These are phyloP conservation scores for Calyptommatus sinebrachiatus DNA, from an alignment of 2,113 vertebrate species.

Conservation along the genomic window DNA sequence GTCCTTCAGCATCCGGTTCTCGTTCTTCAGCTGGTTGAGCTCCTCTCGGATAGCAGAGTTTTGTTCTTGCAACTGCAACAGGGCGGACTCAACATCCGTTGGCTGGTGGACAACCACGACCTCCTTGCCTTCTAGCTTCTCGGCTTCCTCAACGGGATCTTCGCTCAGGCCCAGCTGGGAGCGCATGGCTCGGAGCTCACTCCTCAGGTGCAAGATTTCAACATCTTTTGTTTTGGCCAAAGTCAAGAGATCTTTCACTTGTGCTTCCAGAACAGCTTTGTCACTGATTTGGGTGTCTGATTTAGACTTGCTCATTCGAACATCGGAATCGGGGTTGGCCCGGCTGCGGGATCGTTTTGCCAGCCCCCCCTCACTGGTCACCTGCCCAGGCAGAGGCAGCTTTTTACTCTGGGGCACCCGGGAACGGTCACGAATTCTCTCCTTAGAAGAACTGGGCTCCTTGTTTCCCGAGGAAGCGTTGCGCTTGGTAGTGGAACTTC, in stretches of 20 bases:
- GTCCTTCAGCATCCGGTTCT: constrained; percentile 95
- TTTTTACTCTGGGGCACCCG: constrained; percentile 82
- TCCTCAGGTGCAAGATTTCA: constrained; percentile 87
- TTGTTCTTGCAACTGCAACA: constrained; percentile 89
- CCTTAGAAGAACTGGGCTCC: constrained; percentile 82
- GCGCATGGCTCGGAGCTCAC: constrained; percentile 86
- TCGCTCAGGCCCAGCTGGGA: constrained; percentile 82
- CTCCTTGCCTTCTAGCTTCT: constrained; percentile 77
- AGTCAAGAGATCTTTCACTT: constrained; percentile 88
- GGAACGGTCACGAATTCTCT: constrained; percentile 82
- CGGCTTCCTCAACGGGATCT: constrained; percentile 63
- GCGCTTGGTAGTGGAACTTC: constrained; percentile 77
- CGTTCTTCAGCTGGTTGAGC: constrained; percentile 89
- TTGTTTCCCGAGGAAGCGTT: constrained; percentile 79
- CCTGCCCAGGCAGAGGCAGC: constrained; percentile 73
- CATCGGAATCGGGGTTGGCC: constrained; percentile 71
- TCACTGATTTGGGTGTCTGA: constrained; percentile 92
- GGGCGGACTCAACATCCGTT: constrained; percentile 85
- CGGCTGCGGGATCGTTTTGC: constrained; percentile 84
- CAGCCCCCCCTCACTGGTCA: constrained; percentile 58
- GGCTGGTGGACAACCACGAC: constrained; percentile 74
- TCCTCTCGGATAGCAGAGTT: constrained; percentile 89
- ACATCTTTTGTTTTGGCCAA: constrained; percentile 90
- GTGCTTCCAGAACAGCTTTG: constrained; percentile 85
- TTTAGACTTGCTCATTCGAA: constrained; percentile 93